A percentile compares a stretch with the other conserved stretches of the same genome.
Conservation (phyloP, 2,797 vertebrate species). For the Phataginus tricuspis region DNA sequence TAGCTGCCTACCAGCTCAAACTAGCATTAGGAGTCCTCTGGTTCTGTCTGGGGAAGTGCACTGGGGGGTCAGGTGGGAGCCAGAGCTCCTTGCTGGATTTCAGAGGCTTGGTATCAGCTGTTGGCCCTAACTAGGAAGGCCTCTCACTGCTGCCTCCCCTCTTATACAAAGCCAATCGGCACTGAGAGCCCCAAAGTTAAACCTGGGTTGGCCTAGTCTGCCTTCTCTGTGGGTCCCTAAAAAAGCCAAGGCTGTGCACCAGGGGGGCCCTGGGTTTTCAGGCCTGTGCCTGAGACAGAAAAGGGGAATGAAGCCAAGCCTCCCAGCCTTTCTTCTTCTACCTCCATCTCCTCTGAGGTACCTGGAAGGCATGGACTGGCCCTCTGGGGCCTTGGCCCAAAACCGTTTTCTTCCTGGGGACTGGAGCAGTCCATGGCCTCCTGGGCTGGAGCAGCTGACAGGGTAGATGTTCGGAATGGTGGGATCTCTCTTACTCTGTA, state of each 20-base stretch:
- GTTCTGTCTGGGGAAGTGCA: constrained; percentile 47
- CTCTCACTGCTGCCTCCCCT: constrained; percentile 50
- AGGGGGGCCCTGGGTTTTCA: constrained; percentile 16
- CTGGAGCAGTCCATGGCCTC: constrained; percentile 94
- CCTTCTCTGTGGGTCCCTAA: not conserved
- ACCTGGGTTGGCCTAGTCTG: not conserved
- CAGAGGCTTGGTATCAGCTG: constrained; percentile 49
- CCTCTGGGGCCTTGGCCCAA: constrained; percentile 78
- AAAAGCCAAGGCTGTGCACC: constrained; percentile 23
- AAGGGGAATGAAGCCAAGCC: constrained; percentile 67
- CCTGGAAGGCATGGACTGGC: constrained; percentile 54
- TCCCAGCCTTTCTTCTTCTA: constrained; percentile 86
- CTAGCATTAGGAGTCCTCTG: constrained; percentile 65
- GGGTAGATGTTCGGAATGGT: constrained; percentile 88
- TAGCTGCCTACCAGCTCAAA: constrained; percentile 57
- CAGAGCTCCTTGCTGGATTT: constrained; percentile 53
- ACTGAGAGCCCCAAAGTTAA: constrained; percentile 17
- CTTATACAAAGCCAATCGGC: constrained; percentile 29
- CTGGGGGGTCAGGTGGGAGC: not conserved
- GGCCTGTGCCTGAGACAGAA: constrained; percentile 59
- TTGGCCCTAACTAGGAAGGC: constrained; percentile 73
- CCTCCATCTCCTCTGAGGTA: constrained; percentile 89
- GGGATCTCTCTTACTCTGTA: constrained; percentile 95
- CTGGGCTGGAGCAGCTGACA: constrained; percentile 74
- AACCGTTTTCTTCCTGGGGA: constrained; percentile 86